Conservation (phyloP, 1,140 invertebrate species). For the Drosophila sechellia region DNA sequence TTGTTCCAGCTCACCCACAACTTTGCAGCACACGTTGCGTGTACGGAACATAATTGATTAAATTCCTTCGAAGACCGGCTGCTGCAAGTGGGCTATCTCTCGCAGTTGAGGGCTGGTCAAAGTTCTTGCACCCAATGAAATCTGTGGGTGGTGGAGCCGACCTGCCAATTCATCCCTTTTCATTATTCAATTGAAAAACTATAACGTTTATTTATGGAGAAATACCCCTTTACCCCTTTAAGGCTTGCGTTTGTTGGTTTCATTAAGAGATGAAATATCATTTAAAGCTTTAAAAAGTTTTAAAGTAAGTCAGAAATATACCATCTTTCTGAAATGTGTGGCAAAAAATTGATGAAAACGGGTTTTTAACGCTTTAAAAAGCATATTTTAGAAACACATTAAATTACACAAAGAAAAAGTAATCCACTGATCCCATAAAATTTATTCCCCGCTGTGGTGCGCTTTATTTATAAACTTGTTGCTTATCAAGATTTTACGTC, state of each 20-base stretch:
- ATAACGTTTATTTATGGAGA: background rate
- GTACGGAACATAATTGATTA: constrained; percentile 66
- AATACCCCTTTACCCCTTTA: background rate
- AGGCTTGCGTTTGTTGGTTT: too few relatives aligned
- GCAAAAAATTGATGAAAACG: too few relatives aligned
- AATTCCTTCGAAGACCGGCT: constrained; percentile 42
- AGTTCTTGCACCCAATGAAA: constrained; percentile 22
- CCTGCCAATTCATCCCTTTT: background rate
- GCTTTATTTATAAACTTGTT: constrained; percentile 4
- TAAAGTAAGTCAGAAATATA: background rate
- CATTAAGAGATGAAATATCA: background rate
- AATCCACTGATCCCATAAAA: too few relatives aligned
- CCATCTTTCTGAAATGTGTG: background rate
- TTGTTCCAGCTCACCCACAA: constrained; percentile 10
- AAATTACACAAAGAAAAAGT: too few relatives aligned
- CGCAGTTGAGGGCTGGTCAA: constrained; percentile 15
- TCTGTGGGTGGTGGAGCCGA: background rate
- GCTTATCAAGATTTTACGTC: background rate
- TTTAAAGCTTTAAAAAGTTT: background rate
- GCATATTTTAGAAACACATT: too few relatives aligned
- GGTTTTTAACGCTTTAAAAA: too few relatives aligned
- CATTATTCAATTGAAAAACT: background rate
- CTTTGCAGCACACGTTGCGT: constrained; percentile 39
- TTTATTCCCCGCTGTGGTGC: background rate
- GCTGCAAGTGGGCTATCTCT: constrained; percentile 2